Percentiles rank a stretch among this genome's conserved stretches.
Conservation (phyloP, 2,113 vertebrate species). For the Mixornis gularis region DNA sequence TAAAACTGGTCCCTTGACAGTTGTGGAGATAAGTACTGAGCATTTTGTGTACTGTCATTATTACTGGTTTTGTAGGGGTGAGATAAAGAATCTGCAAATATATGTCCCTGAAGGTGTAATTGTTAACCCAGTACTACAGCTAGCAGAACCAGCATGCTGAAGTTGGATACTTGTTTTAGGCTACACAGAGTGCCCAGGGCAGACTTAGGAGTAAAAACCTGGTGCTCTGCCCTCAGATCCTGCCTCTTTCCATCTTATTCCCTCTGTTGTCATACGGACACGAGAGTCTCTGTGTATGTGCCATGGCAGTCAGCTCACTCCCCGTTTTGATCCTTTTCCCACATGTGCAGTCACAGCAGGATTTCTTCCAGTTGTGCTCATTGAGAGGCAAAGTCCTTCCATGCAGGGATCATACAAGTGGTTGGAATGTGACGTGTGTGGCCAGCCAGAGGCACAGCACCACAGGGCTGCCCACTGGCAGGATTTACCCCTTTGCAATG, state of each 20-base stretch:
- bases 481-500: neutral
- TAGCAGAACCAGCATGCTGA: neutral
- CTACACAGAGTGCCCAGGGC: neutral
- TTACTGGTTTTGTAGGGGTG: neutral
- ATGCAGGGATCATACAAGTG: neutral
- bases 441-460: neutral
- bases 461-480: neutral
- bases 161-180: neutral
- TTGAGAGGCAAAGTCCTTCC: neutral
- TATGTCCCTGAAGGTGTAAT: accelerated
- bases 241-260: neutral
- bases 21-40: neutral
- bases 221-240: neutral
- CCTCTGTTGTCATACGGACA: neutral
- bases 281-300: neutral
- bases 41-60: neutral
- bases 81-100: neutral
- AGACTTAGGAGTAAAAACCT: neutral
- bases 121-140: neutral
- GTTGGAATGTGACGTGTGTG: neutral
- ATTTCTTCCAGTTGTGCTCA: neutral
- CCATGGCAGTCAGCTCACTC: neutral
- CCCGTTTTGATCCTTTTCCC: neutral
- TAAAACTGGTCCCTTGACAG: neutral
- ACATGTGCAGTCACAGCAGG: neutral